Evolutionary conservation across 2,888 invertebrate genomes (phyloP).

Genomic region (Julus scandinavius): DNA sequence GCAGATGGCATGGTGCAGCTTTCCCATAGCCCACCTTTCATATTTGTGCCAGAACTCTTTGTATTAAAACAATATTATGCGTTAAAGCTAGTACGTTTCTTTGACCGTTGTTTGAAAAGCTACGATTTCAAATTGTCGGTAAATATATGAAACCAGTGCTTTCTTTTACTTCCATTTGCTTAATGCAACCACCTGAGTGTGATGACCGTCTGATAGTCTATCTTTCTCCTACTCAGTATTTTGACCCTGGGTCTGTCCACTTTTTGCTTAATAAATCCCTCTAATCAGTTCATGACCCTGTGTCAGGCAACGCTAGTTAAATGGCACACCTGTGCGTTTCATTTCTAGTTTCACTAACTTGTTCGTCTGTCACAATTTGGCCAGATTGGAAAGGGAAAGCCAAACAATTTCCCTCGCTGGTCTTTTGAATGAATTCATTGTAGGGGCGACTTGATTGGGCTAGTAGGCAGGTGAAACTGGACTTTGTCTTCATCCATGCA

Average conservation of each 20-base stretch:
- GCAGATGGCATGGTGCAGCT: background rate
- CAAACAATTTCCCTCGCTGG: conserved; percentile 61
- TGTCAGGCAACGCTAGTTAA: background rate
- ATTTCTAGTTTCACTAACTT: conserved; percentile 46
- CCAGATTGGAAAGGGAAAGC: conserved; percentile 61
- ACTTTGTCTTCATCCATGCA: too few species aligned
- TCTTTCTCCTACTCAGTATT: background rate
- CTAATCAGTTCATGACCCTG: too few species aligned
- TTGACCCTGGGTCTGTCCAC: background rate
- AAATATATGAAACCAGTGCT: background rate
- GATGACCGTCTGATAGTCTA: background rate
- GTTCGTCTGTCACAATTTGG: too few species aligned
- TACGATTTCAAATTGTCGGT: background rate
- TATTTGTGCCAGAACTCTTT: background rate
- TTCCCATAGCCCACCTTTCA: background rate
- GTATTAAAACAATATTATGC: background rate
- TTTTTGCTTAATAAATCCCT: background rate
- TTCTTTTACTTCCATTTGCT: background rate
- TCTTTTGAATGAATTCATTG: background rate
- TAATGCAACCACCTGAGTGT: background rate
- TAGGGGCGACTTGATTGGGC: too few species aligned
- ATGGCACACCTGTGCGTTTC: background rate
- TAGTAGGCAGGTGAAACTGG: too few species aligned
- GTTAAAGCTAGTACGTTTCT: background rate
- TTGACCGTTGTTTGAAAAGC: background rate